Conservation (phyloP, 1,140 invertebrate genomes). For the Lepidurus arcticus region DNA sequence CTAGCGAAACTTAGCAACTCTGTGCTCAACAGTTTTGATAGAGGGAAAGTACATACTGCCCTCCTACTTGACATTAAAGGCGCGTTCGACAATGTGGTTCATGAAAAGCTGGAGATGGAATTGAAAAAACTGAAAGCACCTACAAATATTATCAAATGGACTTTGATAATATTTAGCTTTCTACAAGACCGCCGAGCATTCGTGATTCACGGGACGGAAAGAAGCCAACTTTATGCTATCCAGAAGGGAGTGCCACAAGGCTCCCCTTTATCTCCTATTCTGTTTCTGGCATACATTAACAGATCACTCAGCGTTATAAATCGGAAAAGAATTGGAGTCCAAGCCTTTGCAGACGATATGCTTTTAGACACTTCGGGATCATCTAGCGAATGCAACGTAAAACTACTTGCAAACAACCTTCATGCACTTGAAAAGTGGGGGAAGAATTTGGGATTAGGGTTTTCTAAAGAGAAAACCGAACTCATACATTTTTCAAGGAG, state of each 20-base stretch:
- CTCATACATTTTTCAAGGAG: conserved; percentile 18
- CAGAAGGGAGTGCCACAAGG: background rate
- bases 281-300: conserved; percentile 22
- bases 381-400: background rate
- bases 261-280: background rate
- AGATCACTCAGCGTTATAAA: background rate
- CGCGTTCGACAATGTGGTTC: conserved; percentile 3
- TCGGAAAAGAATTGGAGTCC: background rate
- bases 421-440: conserved; percentile 24
- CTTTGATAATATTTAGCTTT: background rate
- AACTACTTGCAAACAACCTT: background rate
- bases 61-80: conserved; percentile 21
- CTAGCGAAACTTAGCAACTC: no score
- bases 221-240: background rate
- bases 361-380: background rate
- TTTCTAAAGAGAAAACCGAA: conserved; percentile 27
- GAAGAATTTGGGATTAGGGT: background rate
- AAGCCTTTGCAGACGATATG: conserved; percentile 25
- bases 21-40: background rate
- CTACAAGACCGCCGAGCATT: background rate
- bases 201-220: background rate
- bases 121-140: background rate
- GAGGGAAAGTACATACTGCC: background rate
- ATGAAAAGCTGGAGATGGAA: background rate
- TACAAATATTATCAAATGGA: background rate